Conservation (phyloP, 2,113 vertebrate species). For the Alligator mississippiensis region DNA sequence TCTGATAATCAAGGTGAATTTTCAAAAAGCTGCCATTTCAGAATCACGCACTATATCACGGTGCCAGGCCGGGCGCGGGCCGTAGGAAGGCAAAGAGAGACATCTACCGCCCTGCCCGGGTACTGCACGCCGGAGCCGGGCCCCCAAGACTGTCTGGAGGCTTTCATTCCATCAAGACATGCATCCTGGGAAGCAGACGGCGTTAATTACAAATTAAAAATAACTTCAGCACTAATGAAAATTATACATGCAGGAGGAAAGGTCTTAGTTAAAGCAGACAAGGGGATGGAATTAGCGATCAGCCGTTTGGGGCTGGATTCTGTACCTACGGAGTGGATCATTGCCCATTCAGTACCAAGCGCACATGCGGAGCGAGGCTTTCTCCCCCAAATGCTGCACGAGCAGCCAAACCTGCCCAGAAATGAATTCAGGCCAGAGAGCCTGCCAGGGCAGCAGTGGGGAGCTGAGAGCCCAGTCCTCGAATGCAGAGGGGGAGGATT, state of each 20-base stretch:
- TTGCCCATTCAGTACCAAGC: conserved; percentile 55
- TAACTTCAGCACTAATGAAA: conserved; percentile 66
- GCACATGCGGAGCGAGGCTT: conserved; percentile 45
- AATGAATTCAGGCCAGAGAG: conserved; percentile 36
- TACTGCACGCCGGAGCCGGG: conserved; percentile 59
- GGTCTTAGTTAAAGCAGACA: conserved; percentile 66
- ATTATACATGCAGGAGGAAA: conserved; percentile 65
- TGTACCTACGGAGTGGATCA: conserved; percentile 55
- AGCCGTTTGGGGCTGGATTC: conserved; percentile 46
- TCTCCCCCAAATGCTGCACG: conserved; percentile 23
- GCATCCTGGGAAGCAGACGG: conserved; percentile 55
- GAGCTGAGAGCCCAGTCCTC: too few species aligned
- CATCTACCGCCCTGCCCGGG: conserved; percentile 81
- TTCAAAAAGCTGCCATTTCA: conserved; percentile 96
- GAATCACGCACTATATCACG: conserved; percentile 89
- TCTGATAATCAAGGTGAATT: conserved; percentile 96
- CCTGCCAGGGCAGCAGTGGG: not conserved
- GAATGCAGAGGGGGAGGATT: not conserved
- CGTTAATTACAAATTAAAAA: conserved; percentile 72
- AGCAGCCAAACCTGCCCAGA: conserved; percentile 44
- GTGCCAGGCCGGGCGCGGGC: conserved; percentile 54
- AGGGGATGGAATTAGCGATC: conserved; percentile 53
- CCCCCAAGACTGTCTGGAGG: conserved; percentile 29
- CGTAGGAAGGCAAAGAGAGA: conserved; percentile 89
- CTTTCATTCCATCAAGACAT: conserved; percentile 42